Evolutionary conservation across 1,140 invertebrate species (phyloP), one percentile per base, ranked within the genome.

Genomic region (Camponotus vicinus): DNA sequence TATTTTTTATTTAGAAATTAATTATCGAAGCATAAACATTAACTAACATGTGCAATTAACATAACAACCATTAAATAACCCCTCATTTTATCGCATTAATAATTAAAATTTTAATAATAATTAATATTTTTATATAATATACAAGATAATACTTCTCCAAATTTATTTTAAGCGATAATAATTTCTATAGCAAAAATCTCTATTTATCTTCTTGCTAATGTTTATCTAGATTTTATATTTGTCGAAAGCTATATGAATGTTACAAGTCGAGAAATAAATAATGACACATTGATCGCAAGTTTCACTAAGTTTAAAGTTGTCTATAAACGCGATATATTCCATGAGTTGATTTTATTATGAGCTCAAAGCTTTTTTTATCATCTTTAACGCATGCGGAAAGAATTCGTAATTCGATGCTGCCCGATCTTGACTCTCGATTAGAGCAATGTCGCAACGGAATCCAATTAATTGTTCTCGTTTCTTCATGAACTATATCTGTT

Each of bases 371-470:
- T 61, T 32, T 66, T 76, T 27, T 78, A 21, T 66, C 27, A n/a
- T 64, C 6, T 6, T 78, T 18, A 3, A 78, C 34, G 32, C 32
- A 40, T 7, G 3, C 13, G 1, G 9, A 4, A 37, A 59, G 32
- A 78, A 45, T 42, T 77, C 11, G 34, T 32, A 64, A 45, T 49
- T 66, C 27, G 18, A 34, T 66, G 8, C 34, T n/a, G 40, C 55
- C 27, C 15, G 71, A 2, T 59, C 71, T 59, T 75, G 71, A 75
- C 71, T 37, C 18, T 40, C 7, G 37, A 77, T 77, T 63, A 77
- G 7, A 64, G 27, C 15, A 40, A 59, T 15, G 55, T 61, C 34
- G 4, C n/a, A 42, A 52, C 63, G 21, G 18, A 75, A 57, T 57
- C 5, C 57, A 27, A 45, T 13, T 8, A 45, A 64, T 64, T 42